Evolutionary conservation across 2,113 vertebrate genomes (phyloP), one percentile per base, ranked within the genome.

Genomic region (Cisticola juncidis): DNA sequence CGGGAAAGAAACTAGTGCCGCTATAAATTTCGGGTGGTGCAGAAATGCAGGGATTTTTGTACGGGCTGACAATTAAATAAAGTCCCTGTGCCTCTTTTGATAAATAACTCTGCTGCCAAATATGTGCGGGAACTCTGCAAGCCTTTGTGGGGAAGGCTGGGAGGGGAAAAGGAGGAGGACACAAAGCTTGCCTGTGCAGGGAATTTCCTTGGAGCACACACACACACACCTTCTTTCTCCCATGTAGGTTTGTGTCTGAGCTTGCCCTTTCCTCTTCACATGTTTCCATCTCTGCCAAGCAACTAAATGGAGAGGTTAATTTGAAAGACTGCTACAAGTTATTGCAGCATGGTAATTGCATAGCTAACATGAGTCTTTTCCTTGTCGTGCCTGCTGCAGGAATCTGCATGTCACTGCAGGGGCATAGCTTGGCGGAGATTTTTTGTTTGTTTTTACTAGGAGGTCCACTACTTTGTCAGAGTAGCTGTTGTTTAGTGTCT

Each of bases 41-140:
- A 80, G 88, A 94, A 92, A 68, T 54, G 68, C 68, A 88, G 74
- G 58, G 81, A 26, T 29, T 90, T 85, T 80, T 82, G 28, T 68
- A 48, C 68, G 62, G 44, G 25, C 80, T 94, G 83, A 56, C 66
- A 93, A 90, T 97, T 97, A 91, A 86, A 93, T 74, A 42, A 91
- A 97, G 85, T 90, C 85, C 36, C 42, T 3, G 6, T 82, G 77
- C 69, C 92, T 96, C 84, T 86, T 91, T 58, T 87, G 88, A 87
- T 95, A 96, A 97, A 94, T 96, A 95, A 85, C 84, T 88, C 92
- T n/a, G 77, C 95, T 96, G 95, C 94, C 89, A 89, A 90, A 61
- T 84, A 80, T 56, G 44, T 77, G 24, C 11, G 3, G 93, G 88
- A 95, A 86, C 78, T 80, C 69, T 76, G 74, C 12, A 33, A 44